Base-by-base conservation (phyloP, 2,113 vertebrate species). In the Rhynchomys soricoides region DNA sequence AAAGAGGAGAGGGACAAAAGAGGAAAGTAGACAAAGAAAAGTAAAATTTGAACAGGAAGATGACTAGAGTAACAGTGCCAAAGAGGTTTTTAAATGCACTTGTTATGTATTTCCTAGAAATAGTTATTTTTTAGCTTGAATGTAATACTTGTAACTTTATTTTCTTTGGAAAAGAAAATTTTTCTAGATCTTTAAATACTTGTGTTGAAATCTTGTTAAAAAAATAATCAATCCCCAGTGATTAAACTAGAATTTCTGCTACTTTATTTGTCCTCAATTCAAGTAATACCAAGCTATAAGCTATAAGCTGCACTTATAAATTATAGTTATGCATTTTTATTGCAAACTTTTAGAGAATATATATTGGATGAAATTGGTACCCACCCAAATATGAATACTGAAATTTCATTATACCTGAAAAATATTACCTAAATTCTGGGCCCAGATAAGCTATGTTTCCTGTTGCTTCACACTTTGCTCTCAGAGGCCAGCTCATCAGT, bases 111-210 rank as follows among this genome's bases (percentile, higher is more conserved):
- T 94, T 94, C 86, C 29, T 43, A 45, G 37, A 52, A 66, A 1
- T 89, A 45, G 17, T 88, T 74, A n/a, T 91, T 89, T 37, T 78
- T 92, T 50, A 93, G 29, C 9, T 86, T 93, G 48, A 86, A 91
- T 86, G 19, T 50, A 82, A 55, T 16, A 89, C 52, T 94, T 31
- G 17, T 59, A 48, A 93, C 59, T 83, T 81, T 91, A 21, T 66
- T n/a, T 12, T 43, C 21, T n/a, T 93, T 62, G 4, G 29, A 62
- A 86, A 43, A 37, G 5, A 89, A 74, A 37, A 5, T 50, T 81
- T 22, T 68, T 22, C 6, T n/a, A 50, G 62, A 2, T 89, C 40
- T 87, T 45, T 1, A 96, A 88, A 13, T 89, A 62, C 29, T 62
- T 8, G 62, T 89, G 50, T n/a, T 91, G 11, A 94, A 73, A 96